phyloP scores from a whole-genome alignment of 2,113 vertebrate species.

The Potamarius usumacintae region DNA sequence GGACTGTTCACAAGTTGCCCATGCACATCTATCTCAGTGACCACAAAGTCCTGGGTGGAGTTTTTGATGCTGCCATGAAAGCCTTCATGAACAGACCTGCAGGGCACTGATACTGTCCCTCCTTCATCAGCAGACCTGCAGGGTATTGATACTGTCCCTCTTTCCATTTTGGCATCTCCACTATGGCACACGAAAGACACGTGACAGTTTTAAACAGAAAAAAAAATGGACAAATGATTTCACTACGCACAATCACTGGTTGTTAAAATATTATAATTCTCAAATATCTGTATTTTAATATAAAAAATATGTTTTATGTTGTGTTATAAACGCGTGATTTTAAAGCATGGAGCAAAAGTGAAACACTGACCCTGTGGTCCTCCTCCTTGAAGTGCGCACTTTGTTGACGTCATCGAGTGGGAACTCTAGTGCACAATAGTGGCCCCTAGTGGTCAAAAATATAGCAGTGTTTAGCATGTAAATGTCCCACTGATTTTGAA shows the following conservation, averaged over 20 bases:
- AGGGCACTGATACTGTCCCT: constrained; percentile 46
- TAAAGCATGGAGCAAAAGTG: background rate
- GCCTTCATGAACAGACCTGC: constrained; percentile 79
- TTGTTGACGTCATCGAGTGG: background rate
- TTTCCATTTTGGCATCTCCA: constrained; percentile 50
- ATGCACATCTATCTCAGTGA: constrained; percentile 80
- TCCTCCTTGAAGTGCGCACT: background rate
- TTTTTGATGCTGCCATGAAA: constrained; percentile 87
- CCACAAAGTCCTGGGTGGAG: constrained; percentile 83
- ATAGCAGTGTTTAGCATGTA: background rate
- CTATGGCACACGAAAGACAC: background rate
- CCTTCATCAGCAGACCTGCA: too few species aligned
- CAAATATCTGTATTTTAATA: too few species aligned
- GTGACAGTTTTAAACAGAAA: background rate
- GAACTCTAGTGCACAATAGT: background rate
- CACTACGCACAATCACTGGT: too few species aligned
- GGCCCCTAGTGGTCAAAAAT: background rate
- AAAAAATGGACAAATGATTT: background rate
- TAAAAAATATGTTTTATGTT: background rate
- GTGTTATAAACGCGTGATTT: background rate
- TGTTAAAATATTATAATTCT: background rate
- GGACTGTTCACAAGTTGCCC: constrained; percentile 60
- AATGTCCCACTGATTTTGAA: too few species aligned
- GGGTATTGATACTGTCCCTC: background rate
- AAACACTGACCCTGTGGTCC: background rate